A percentile compares a stretch with the other conserved stretches of the same genome.
Evolutionary conservation across 37 sponge, comb jelly and placozoan genomes (phyloP).

Genomic region (Hormiphora californensis): DNA sequence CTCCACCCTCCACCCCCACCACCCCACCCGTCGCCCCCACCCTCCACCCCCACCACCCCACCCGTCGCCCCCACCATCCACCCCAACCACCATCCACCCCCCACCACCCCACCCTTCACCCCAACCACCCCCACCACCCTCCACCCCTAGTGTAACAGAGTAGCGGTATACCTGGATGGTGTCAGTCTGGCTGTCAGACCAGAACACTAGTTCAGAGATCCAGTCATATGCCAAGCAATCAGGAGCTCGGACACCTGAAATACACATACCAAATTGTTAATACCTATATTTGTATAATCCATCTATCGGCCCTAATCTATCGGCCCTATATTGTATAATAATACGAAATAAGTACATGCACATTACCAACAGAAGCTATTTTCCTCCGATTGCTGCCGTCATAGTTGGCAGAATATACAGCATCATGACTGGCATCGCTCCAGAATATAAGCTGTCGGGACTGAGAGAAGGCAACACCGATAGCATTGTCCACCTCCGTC

Average conservation of each 20-base stretch:
- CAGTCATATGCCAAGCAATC: constrained; percentile 48
- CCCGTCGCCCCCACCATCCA: too few species aligned
- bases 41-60: too few species aligned
- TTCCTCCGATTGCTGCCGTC: constrained; percentile 18
- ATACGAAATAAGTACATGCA: not conserved
- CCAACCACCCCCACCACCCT: too few species aligned
- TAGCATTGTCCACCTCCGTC: not conserved
- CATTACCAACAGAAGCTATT: not conserved
- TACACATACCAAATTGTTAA: not conserved
- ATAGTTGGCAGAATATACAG: constrained; percentile 1
- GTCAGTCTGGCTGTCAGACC: constrained; percentile 27
- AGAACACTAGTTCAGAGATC: constrained; percentile 37
- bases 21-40: too few species aligned
- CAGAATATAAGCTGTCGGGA: constrained; percentile 19
- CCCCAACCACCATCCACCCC: too few species aligned
- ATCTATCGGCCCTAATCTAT: not conserved
- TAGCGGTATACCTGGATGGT: constrained; percentile 24
- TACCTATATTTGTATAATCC: not conserved
- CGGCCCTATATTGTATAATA: not conserved
- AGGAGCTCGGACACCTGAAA: constrained; percentile 20
- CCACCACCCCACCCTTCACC: too few species aligned
- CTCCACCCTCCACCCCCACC: too few species aligned
- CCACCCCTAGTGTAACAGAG: too few species aligned
- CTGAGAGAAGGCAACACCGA: constrained; percentile 40
- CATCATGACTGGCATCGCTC: constrained; percentile 23